A percentile compares a stretch with the other conserved stretches of the same genome.
Evolutionary conservation across 2,888 invertebrate species (phyloP).

Genomic region (Pimpla rufipes): DNA sequence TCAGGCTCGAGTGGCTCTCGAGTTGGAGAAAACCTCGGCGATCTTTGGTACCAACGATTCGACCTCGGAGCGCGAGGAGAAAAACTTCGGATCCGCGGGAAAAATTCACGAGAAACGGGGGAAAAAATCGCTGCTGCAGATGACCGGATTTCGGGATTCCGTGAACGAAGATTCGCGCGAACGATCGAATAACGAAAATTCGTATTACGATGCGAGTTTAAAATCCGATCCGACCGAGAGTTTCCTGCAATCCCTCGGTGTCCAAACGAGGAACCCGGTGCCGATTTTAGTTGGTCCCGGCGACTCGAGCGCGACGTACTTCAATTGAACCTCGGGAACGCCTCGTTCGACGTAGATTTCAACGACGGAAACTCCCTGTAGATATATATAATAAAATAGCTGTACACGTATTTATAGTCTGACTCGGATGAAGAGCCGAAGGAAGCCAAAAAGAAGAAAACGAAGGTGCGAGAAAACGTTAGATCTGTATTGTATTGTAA

Average conservation of each 20-base stretch:
- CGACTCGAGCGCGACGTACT: conserved; percentile 70
- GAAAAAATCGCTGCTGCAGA: conserved; percentile 19
- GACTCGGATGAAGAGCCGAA: conserved; percentile 37
- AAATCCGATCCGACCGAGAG: conserved; percentile 72
- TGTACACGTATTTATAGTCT: conserved; percentile 20
- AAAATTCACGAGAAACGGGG: conserved; percentile 17
- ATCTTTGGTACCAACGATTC: not conserved
- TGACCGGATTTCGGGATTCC: conserved; percentile 7
- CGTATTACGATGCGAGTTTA: conserved; percentile 39
- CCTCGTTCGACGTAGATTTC: conserved; percentile 37
- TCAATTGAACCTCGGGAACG: conserved; percentile 39
- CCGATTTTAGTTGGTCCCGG: conserved; percentile 65
- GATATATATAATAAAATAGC: conserved; percentile 25
- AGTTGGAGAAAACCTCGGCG: conserved; percentile 73
- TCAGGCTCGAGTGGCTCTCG: conserved; percentile 87
- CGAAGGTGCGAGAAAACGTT: conserved; percentile 12
- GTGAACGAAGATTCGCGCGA: not conserved
- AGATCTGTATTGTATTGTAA: conserved; percentile 58
- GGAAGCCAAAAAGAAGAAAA: not conserved
- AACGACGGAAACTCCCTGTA: conserved; percentile 10
- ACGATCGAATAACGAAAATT: conserved; percentile 22
- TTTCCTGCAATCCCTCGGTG: conserved; percentile 76
- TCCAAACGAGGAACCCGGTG: conserved; percentile 69
- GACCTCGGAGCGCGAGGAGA: not conserved
- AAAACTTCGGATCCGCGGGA: conserved; percentile 36